Percentiles rank a stretch among this genome's conserved stretches.
Conservation (phyloP, 2,888 invertebrate genomes). For the Apantesis nais region DNA sequence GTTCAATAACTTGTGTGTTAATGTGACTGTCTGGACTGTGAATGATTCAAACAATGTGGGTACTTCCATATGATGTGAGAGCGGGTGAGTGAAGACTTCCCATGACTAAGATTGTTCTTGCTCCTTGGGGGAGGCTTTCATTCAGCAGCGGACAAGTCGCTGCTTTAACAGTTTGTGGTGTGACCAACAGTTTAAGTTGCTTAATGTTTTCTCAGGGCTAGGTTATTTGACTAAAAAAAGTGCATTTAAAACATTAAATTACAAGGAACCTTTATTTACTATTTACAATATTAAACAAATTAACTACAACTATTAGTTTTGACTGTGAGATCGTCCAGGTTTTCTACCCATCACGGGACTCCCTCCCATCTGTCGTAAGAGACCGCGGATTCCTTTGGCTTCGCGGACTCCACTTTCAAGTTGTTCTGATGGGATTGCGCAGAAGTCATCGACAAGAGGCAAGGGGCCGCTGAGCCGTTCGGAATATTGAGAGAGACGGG, state of each 20-base stretch:
- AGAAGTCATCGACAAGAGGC: constrained; percentile 96
- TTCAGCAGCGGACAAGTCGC: too few relatives aligned
- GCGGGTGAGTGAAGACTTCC: too few relatives aligned
- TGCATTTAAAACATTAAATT: constrained; percentile 6
- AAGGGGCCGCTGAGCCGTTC: constrained; percentile 86
- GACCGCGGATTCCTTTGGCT: constrained; percentile 90
- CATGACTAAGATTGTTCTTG: too few relatives aligned
- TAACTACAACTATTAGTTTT: constrained; percentile 63
- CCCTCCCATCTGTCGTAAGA: constrained; percentile 93
- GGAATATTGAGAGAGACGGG: constrained; percentile 87
- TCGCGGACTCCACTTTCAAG: constrained; percentile 87
- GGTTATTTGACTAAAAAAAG: background rate
- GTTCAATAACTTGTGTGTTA: too few relatives aligned
- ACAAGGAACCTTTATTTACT: constrained; percentile 39
- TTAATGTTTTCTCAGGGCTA: background rate
- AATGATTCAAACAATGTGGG: background rate
- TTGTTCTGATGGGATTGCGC: constrained; percentile 93
- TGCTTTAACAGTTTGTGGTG: too few relatives aligned
- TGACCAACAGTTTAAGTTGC: too few relatives aligned
- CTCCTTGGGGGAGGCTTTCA: too few relatives aligned
- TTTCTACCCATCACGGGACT: constrained; percentile 93
- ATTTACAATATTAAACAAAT: constrained; percentile 32
- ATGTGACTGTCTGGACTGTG: too few relatives aligned
- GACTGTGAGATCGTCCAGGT: constrained; percentile 80
- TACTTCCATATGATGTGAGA: background rate